These are phyloP conservation scores for Vombatus ursinus DNA, from an alignment of 2,113 vertebrate genomes.

Conservation along the genomic window DNA sequence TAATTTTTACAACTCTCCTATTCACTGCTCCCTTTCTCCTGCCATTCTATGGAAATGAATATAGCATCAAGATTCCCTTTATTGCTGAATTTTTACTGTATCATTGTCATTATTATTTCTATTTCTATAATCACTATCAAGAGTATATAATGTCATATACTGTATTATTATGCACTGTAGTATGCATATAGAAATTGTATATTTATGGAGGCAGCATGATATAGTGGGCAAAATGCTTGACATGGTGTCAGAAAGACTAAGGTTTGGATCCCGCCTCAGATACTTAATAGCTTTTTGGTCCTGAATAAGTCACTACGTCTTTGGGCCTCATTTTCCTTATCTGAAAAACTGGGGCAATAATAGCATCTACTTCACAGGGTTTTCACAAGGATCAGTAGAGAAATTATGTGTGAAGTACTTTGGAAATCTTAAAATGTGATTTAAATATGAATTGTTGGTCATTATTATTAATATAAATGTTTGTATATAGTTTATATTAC, in stretches of 20 bases:
- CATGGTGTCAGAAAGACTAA: not conserved
- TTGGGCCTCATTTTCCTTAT: not conserved
- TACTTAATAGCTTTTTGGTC: not conserved
- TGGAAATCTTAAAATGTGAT: not conserved
- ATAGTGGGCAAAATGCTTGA: not conserved
- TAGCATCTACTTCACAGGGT: not conserved
- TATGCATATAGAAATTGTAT: not conserved
- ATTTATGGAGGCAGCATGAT: not conserved
- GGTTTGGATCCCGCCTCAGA: not conserved
- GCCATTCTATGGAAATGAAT: constrained; percentile 12
- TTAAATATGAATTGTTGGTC: not conserved
- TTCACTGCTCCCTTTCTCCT: not conserved
- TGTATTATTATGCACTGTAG: too few species aligned
- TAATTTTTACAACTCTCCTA: not conserved
- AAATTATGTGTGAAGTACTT: not conserved
- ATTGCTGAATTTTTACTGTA: constrained; percentile 39
- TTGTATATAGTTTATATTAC: not conserved
- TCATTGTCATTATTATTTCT: constrained; percentile 12
- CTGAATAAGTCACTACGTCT: not conserved
- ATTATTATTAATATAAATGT: not conserved
- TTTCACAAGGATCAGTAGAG: not conserved
- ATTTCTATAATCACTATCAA: not conserved
- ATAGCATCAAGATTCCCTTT: constrained; percentile 5
- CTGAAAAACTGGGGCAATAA: not conserved
- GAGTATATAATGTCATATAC: too few species aligned